These are phyloP conservation scores for Seriola aureovittata DNA, from an alignment of 2,113 vertebrate genomes.

Conservation along the genomic window DNA sequence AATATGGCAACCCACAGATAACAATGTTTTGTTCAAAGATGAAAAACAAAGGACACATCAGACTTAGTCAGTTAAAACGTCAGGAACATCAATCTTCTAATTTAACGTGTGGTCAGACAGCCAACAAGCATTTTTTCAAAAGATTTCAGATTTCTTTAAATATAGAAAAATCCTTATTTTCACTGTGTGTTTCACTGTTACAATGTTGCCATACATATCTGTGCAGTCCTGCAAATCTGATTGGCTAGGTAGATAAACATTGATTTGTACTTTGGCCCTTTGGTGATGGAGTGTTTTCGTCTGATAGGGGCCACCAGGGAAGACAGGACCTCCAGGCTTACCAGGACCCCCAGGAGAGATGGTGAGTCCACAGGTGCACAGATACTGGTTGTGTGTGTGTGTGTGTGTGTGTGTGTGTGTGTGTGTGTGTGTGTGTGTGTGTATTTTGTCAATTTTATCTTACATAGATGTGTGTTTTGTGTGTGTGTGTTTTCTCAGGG, in stretches of 20 bases:
- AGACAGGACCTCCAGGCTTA: conserved; percentile 79
- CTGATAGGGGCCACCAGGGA: conserved; percentile 85
- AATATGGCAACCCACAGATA: too few relatives aligned
- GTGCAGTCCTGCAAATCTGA: not conserved
- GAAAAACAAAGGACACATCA: too few relatives aligned
- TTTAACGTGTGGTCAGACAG: not conserved
- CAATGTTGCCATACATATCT: not conserved
- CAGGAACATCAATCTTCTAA: not conserved
- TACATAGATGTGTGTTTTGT: not conserved
- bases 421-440: conserved; percentile 15
- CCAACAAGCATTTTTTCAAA: not conserved
- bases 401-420: conserved; percentile 8
- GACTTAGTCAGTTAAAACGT: too few relatives aligned
- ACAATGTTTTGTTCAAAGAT: too few relatives aligned
- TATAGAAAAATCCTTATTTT: not conserved
- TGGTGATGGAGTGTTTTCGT: conserved; percentile 15
- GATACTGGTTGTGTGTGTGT: not conserved
- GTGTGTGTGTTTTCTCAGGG: conserved; percentile 83
- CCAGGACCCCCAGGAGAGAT: conserved; percentile 82
- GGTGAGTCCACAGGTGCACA: conserved; percentile 73
- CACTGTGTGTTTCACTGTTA: too few relatives aligned
- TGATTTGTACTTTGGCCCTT: not conserved
- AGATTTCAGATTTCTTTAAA: not conserved
- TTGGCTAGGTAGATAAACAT: not conserved
- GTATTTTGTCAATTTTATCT: too few relatives aligned